Evolutionary conservation across 2,113 vertebrate genomes (phyloP).

Genomic region (Sarotherodon lohbergeri): DNA sequence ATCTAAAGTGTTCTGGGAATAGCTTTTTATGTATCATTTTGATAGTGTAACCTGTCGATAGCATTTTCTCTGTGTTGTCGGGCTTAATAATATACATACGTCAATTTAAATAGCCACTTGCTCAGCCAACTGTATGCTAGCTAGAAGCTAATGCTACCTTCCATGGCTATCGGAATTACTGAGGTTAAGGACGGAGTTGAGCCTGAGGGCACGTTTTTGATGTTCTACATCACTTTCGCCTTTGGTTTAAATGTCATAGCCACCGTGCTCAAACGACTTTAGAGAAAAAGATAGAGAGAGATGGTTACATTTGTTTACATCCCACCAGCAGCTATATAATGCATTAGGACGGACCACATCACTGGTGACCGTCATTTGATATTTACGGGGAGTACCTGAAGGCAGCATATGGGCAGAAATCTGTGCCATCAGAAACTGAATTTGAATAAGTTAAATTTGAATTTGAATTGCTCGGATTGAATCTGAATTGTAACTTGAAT

Average conservation of each 20-base stretch:
- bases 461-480: no score
- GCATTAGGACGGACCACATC: neutral
- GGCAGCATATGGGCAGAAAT: neutral
- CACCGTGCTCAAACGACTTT: neutral
- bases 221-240: neutral
- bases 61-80: rapidly evolving
- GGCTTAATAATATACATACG: neutral
- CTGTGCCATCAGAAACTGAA: no score
- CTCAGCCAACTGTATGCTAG: neutral
- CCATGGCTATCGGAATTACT: neutral
- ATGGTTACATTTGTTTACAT: no score
- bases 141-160: slow-evolving; percentile 11
- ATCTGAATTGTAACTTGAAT: no score
- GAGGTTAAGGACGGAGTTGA: rapidly evolving
- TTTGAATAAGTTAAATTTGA: no score
- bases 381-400: slow-evolving; percentile 12
- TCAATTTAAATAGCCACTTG: neutral
- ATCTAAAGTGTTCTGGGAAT: neutral
- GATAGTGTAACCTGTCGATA: no score
- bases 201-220: neutral
- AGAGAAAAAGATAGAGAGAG: neutral
- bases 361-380: neutral
- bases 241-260: neutral
- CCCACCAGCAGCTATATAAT: neutral
- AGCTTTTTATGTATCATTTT: neutral